Evolutionary conservation across 2,888 invertebrate genomes (phyloP).

Genomic region (Scaptomyza tumidula): DNA sequence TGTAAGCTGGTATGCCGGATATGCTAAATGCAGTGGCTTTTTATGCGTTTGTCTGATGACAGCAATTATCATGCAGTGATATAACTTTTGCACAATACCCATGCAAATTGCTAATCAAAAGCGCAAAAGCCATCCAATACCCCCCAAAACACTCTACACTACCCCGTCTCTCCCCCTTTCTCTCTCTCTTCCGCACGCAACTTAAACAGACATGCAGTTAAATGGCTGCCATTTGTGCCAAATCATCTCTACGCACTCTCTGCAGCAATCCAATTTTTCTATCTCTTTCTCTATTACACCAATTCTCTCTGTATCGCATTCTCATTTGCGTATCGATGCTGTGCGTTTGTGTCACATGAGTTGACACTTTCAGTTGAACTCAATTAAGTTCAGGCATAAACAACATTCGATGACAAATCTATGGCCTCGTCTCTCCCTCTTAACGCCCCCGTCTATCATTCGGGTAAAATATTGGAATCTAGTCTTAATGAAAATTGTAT

Average conservation of each 20-base stretch:
- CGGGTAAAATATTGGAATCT: constrained; percentile 41
- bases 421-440: constrained; percentile 37
- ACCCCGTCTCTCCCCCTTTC: not conserved
- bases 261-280: not conserved
- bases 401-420: constrained; percentile 70
- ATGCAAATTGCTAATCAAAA: constrained; percentile 68
- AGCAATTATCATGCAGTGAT: constrained; percentile 76
- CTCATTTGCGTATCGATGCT: constrained; percentile 50
- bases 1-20: constrained; percentile 60
- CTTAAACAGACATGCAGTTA: constrained; percentile 11
- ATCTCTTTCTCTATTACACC: not conserved
- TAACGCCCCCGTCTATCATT: not conserved
- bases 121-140: constrained; percentile 24
- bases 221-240: constrained; percentile 43
- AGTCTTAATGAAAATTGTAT: constrained; percentile 67
- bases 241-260: constrained; percentile 37
- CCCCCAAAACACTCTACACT: not conserved
- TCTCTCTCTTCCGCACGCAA: not conserved
- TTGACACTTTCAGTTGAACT: constrained; percentile 83
- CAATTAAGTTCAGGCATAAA: constrained; percentile 78
- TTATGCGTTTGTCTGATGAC: constrained; percentile 72
- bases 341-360: constrained; percentile 62
- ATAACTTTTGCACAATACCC: constrained; percentile 56
- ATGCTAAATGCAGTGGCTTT: constrained; percentile 75
- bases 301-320: not conserved